phyloP scores from a whole-genome alignment of 2,888 invertebrate genomes.

The Physocephala rufipes region DNA sequence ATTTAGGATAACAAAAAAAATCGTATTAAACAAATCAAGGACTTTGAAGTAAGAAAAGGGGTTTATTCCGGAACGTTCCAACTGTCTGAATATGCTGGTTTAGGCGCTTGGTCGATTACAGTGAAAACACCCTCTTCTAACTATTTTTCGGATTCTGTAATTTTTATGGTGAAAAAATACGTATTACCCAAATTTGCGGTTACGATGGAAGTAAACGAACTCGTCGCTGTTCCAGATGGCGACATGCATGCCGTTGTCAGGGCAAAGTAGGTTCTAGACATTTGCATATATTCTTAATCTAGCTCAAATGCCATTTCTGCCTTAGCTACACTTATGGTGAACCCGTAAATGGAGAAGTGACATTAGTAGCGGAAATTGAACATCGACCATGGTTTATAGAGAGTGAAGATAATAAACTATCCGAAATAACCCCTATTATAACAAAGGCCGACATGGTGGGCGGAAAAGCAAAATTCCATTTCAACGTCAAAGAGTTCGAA shows the following conservation, averaged over 20 bases:
- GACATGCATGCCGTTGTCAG: slow-evolving; percentile 78
- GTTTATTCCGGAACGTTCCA: slow-evolving; percentile 79
- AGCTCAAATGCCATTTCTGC: not conserved
- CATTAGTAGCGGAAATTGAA: slow-evolving; percentile 74
- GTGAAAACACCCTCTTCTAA: too few relatives aligned
- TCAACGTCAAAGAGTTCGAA: slow-evolving; percentile 56
- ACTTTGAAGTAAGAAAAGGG: slow-evolving; percentile 64
- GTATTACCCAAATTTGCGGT: slow-evolving; percentile 93
- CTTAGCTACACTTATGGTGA: slow-evolving; percentile 77
- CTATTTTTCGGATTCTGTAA: slow-evolving; percentile 43
- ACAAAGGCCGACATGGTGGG: slow-evolving; percentile 55
- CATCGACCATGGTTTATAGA: slow-evolving; percentile 25
- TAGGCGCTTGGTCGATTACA: slow-evolving; percentile 84
- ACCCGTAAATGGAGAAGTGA: slow-evolving; percentile 86
- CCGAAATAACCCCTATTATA: slow-evolving; percentile 50
- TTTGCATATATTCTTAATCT: slow-evolving; percentile 60
- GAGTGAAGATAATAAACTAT: slow-evolving; percentile 25
- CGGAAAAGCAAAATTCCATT: slow-evolving; percentile 59
- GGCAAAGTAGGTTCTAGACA: slow-evolving; percentile 53
- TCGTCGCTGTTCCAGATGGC: slow-evolving; percentile 83
- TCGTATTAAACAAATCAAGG: slow-evolving; percentile 82
- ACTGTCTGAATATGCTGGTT: slow-evolving; percentile 79
- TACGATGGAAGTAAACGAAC: slow-evolving; percentile 80
- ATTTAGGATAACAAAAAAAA: slow-evolving; percentile 82
- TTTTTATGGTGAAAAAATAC: slow-evolving; percentile 82